Percentiles rank a stretch among this genome's conserved stretches.
Evolutionary conservation across 2,888 invertebrate species (phyloP).

Genomic region (Seira ritae): DNA sequence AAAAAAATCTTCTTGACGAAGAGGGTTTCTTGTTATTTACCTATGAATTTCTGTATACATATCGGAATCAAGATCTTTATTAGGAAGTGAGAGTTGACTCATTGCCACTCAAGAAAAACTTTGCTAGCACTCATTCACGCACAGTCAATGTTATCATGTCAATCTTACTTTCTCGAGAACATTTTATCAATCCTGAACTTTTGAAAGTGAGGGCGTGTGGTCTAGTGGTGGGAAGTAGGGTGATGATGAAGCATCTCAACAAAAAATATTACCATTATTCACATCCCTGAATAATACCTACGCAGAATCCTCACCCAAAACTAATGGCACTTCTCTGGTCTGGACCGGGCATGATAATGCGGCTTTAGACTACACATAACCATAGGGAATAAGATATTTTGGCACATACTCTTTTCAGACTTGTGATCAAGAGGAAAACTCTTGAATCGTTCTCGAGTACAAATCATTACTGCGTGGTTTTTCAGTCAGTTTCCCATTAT

Average conservation of each 20-base stretch:
- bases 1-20: conserved; percentile 9
- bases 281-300: background rate
- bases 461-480: conserved; percentile 1
- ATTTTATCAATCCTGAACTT: conserved; percentile 2
- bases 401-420: background rate
- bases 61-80: background rate
- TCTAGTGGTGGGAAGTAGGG: background rate
- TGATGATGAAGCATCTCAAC: background rate
- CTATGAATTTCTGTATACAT: conserved; percentile 2
- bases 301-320: background rate
- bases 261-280: background rate
- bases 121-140: conserved; percentile 8
- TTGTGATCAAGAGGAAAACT: conserved; percentile 11
- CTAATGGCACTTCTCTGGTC: conserved; percentile 3
- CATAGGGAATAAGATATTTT: conserved; percentile 1
- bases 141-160: conserved; percentile 16
- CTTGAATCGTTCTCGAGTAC: conserved; percentile 6
- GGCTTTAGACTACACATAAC: no score
- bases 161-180: background rate
- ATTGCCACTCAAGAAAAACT: conserved; percentile 11
- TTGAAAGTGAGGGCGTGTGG: conserved; percentile 7
- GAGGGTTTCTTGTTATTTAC: background rate
- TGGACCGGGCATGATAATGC: no score
- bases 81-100: background rate
- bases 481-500: conserved; percentile 13